These are phyloP conservation scores for Felis chaus DNA, from an alignment of 2,113 vertebrate genomes.

Conservation along the genomic window DNA sequence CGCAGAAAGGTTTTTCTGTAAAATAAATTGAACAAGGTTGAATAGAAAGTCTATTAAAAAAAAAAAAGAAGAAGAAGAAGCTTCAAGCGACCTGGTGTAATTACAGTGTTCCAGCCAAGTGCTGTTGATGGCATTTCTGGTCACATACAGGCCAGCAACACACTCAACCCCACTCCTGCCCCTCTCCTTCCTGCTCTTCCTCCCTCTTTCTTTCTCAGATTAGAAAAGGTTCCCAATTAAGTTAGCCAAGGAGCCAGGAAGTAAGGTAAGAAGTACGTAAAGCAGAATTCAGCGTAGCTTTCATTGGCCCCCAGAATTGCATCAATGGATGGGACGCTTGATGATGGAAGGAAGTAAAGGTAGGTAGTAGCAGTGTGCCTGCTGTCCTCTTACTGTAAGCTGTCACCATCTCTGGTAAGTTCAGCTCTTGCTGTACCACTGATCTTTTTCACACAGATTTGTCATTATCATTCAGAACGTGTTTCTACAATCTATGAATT, in stretches of 20 bases:
- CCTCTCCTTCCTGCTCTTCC: neutral
- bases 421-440: neutral
- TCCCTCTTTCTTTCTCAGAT: neutral
- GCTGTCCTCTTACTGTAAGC: neutral
- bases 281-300: neutral
- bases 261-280: neutral
- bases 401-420: neutral
- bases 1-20: neutral
- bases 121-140: neutral
- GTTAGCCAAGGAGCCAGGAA: neutral
- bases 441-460: neutral
- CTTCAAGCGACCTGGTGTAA: neutral
- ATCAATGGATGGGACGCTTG: neutral
- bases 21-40: conserved; percentile 26
- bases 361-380: neutral
- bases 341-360: neutral
- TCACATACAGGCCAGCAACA: neutral
- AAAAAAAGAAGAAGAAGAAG: neutral
- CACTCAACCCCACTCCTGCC: neutral
- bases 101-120: neutral
- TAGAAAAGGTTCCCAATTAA: neutral
- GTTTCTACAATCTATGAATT: neutral
- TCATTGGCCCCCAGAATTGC: neutral
- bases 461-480: neutral
- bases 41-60: neutral